Conservation (phyloP, 2,888 invertebrate genomes). For the Sesia apiformis region DNA sequence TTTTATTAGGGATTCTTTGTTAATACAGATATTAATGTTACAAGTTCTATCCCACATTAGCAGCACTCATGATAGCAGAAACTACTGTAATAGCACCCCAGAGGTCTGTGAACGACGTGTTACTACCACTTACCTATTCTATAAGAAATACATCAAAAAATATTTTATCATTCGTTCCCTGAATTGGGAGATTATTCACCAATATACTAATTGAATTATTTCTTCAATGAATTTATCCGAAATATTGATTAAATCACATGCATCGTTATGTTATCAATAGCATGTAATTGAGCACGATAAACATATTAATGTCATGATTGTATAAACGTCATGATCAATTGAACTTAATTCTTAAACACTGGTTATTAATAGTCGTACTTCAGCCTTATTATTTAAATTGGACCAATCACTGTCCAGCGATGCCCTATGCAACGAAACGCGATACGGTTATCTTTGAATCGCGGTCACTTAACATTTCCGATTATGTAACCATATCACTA, state of each 20-base stretch:
- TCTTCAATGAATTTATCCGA: not conserved
- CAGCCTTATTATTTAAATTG: not conserved
- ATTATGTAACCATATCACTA: not conserved
- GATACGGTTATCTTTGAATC: not conserved
- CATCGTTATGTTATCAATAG: not conserved
- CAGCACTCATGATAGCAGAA: too few species aligned
- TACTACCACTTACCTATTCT: too few species aligned
- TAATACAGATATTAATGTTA: too few species aligned
- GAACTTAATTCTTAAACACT: not conserved
- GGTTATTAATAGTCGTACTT: not conserved
- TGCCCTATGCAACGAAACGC: not conserved
- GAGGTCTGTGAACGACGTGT: too few species aligned
- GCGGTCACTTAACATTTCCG: too few species aligned
- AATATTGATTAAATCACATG: not conserved
- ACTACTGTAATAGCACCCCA: too few species aligned
- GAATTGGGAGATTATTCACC: too few species aligned
- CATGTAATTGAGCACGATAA: not conserved
- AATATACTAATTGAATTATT: too few species aligned
- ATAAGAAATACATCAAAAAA: too few species aligned
- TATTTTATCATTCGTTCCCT: too few species aligned
- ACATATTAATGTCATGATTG: not conserved
- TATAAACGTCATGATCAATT: not conserved
- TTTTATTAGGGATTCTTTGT: too few species aligned
- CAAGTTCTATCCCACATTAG: too few species aligned
- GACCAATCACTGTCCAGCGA: not conserved